Evolutionary conservation across 1,140 invertebrate species (phyloP).

Genomic region (Pseudomyrmex pallidus): DNA sequence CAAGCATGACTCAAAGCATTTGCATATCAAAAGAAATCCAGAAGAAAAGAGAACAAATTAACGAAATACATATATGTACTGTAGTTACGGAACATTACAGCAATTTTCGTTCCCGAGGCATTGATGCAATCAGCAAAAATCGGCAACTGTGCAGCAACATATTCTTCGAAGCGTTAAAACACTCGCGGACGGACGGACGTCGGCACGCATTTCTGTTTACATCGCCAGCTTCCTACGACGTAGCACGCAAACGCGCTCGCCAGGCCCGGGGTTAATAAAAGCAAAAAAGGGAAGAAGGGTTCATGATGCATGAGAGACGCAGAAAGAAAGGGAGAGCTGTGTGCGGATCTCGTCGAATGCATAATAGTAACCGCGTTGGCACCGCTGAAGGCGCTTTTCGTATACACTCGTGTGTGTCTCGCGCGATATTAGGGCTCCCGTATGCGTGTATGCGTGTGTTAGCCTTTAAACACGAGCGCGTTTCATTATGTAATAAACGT

Average conservation of each 20-base stretch:
- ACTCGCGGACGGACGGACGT: slow-evolving; percentile 12
- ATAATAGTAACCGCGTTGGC: slow-evolving; percentile 35
- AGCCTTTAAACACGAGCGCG: slow-evolving; percentile 49
- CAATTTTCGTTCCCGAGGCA: slow-evolving; percentile 30
- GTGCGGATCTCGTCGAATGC: slow-evolving; percentile 31
- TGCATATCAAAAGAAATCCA: not conserved
- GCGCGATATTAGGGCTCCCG: not conserved
- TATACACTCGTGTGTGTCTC: not conserved
- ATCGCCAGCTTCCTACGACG: slow-evolving; percentile 39
- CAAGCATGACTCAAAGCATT: not conserved
- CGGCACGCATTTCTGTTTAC: slow-evolving; percentile 52
- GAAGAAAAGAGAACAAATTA: not conserved
- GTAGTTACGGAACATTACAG: not conserved
- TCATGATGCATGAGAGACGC: not conserved
- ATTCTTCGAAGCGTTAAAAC: slow-evolving; percentile 14
- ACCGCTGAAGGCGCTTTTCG: slow-evolving; percentile 29
- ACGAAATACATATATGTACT: not conserved
- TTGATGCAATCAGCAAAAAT: slow-evolving; percentile 19
- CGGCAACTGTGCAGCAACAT: not conserved
- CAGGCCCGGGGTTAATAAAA: not conserved
- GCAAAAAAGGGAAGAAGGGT: slow-evolving; percentile 11
- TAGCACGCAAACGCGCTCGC: slow-evolving; percentile 33
- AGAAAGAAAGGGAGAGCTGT: not conserved
- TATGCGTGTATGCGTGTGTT: slow-evolving; percentile 17
- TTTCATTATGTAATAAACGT: slow-evolving; percentile 59